phyloP scores from a whole-genome alignment of 2,888 invertebrate species.

The Bugula neritina region DNA sequence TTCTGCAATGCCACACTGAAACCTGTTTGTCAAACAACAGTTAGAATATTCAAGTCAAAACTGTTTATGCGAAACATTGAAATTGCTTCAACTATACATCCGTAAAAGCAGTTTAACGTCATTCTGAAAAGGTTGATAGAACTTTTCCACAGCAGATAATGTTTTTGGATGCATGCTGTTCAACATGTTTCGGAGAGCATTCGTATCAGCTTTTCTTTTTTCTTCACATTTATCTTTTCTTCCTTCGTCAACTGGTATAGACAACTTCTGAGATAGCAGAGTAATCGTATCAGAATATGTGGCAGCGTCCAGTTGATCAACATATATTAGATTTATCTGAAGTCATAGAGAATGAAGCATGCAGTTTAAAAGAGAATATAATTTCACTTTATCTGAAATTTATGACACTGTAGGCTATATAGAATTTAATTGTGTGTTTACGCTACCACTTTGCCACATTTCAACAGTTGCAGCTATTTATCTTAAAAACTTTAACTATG shows the following conservation, averaged over 20 bases:
- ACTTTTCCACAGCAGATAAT: background rate
- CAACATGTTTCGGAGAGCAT: background rate
- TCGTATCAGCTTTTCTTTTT: background rate
- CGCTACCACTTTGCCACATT: no score
- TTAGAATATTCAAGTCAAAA: no score
- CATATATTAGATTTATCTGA: background rate
- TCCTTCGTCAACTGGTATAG: background rate
- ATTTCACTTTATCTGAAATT: no score
- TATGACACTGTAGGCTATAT: no score
- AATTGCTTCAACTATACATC: conserved; percentile 18
- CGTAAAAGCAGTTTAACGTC: background rate
- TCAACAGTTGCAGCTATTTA: no score
- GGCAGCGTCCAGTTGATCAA: background rate
- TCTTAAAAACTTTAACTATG: no score
- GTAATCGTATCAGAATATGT: background rate
- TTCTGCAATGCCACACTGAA: no score
- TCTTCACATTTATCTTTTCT: background rate
- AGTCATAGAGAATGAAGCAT: background rate
- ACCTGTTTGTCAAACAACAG: no score
- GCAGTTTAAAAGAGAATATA: background rate
- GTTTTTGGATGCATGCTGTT: background rate
- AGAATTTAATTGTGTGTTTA: no score
- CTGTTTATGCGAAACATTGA: no score
- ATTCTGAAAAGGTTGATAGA: background rate
- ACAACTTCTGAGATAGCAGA: background rate